Conservation (phyloP, 1,140 invertebrate species). For the Drosophila obscura region DNA sequence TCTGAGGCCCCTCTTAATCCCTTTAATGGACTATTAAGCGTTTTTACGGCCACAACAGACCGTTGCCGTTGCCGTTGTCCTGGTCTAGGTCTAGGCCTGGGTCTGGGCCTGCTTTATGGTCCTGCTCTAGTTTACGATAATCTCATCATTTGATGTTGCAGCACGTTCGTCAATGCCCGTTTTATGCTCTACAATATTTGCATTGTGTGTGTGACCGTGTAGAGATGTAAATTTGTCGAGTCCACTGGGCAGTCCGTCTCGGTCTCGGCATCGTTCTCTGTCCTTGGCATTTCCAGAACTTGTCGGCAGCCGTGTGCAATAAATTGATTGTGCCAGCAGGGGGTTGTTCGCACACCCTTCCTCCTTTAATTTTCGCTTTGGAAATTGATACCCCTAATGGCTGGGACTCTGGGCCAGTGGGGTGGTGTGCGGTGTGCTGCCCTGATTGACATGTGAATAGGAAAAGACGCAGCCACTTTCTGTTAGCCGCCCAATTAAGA, state of each 20-base stretch:
- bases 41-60: constrained; percentile 68
- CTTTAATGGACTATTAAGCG: constrained; percentile 82
- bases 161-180: constrained; percentile 73
- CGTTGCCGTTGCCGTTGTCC: constrained; percentile 41
- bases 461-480: constrained; percentile 78
- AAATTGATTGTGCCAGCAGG: constrained; percentile 78
- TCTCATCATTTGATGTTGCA: constrained; percentile 83
- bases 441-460: constrained; percentile 80
- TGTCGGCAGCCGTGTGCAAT: constrained; percentile 74
- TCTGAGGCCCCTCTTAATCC: constrained; percentile 67
- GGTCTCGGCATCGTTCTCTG: constrained; percentile 9
- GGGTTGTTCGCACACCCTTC: constrained; percentile 26
- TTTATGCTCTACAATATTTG: constrained; percentile 76
- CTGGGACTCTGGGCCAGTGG: constrained; percentile 18
- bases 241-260: constrained; percentile 1
- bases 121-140: constrained; percentile 73
- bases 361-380: constrained; percentile 46
- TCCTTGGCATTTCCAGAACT: constrained; percentile 58
- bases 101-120: constrained; percentile 62
- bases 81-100: neutral
- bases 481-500: constrained; percentile 80
- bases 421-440: constrained; percentile 30
- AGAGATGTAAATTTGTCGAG: constrained; percentile 43
- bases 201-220: constrained; percentile 37
- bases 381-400: constrained; percentile 75